Base-by-base conservation (phyloP, 92 coral and sea anemone species). In the Siderastrea radians region DNA sequence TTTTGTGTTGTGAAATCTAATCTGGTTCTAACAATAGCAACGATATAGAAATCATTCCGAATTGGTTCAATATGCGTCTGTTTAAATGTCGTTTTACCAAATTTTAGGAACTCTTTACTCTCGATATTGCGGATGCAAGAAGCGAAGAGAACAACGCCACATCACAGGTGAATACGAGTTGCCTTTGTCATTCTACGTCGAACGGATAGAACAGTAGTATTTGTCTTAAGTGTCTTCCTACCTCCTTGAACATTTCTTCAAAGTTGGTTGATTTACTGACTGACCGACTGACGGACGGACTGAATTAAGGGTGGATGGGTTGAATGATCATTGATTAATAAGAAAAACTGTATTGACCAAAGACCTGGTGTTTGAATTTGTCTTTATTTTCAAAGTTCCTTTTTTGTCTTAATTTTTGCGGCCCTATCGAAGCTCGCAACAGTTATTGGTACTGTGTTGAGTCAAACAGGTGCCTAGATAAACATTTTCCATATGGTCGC, bases 401-500 rank as follows among this genome's bases (percentile, higher is more conserved):
- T 43, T 45, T 47, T 11, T 8, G 8, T 26, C 3, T 72, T 48
- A 7, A 59, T 62, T 45, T 8, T 13, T 55, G 9, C 9, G 93
- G 93, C 93, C 80, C 91, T 79, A 49, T 86, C 91, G 93, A 90
- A 90, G 91, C 88, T 86, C 82, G 38, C 66, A 67, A 6, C 68
- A 84, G 93, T 85, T 68, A 14, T 44, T 16, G 19, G n/a, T 82
- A 80, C 87, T 87, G 57, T 46, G 49, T 61, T 90, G 93, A 82
- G 93, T 90, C 91, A 90, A 90, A 73, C 76, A 57, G 93, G 88
- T 50, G 93, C 93, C 93, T 43, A 90, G 80, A 90, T 43, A 79
- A 86, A 86, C 81, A 38, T 19, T 86, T 90, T 90, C 84, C 88
- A 73, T 68, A 47, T 10, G 93, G 93, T 86, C 93, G 88, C 91